These are phyloP conservation scores for Bursaphelenchus mucronatus DNA, from an alignment of 1,140 invertebrate genomes.

Conservation along the genomic window DNA sequence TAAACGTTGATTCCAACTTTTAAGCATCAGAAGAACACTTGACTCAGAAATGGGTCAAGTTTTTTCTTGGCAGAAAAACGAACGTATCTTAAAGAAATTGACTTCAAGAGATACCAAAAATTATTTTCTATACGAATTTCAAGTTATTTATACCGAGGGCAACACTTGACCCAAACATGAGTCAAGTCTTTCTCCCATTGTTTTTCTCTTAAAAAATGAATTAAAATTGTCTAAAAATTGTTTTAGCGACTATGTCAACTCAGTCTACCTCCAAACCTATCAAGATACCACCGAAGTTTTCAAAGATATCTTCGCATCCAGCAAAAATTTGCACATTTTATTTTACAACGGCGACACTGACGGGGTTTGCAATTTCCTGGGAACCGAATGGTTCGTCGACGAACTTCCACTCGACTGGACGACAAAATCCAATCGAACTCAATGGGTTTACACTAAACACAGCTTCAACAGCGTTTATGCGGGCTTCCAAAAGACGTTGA, in stretches of 20 bases:
- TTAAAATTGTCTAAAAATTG: not conserved
- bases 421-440: not conserved
- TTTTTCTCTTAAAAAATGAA: not conserved
- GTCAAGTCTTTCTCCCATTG: not conserved
- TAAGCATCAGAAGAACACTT: not conserved
- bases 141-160: too few relatives aligned
- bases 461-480: slow-evolving; percentile 8
- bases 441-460: not conserved
- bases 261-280: slow-evolving; percentile 26
- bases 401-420: slow-evolving; percentile 5
- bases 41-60: not conserved
- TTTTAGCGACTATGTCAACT: not conserved
- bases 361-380: slow-evolving; percentile 66
- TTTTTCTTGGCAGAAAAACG: not conserved
- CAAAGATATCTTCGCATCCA: slow-evolving; percentile 20
- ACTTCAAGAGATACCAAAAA: not conserved
- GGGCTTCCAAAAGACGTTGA: slow-evolving; percentile 29
- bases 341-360: slow-evolving; percentile 66
- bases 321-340: slow-evolving; percentile 46
- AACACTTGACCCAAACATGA: not conserved
- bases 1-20: not conserved
- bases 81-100: not conserved
- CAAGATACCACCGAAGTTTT: slow-evolving; percentile 24
- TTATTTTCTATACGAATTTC: not conserved
- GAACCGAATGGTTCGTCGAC: slow-evolving; percentile 65